Conservation (phyloP, 2,113 vertebrate genomes). For the Heterotilapia buettikoferi region DNA sequence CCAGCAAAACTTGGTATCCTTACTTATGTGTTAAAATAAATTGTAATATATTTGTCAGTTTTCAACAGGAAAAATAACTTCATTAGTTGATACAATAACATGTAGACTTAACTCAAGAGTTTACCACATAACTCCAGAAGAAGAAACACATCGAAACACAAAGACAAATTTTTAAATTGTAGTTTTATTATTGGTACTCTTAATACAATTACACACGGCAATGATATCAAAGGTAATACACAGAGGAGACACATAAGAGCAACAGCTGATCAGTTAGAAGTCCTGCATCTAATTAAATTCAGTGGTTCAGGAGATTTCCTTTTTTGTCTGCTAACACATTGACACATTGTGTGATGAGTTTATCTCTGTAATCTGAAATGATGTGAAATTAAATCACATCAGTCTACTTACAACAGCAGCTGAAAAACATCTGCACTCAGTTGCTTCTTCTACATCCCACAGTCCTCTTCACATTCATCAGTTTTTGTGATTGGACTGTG, state of each 20-base stretch:
- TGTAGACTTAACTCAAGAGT: background rate
- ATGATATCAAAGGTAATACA: background rate
- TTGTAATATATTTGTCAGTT: background rate
- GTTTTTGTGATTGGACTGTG: background rate
- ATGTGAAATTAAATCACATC: background rate
- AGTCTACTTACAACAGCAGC: background rate
- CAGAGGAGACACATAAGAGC: background rate
- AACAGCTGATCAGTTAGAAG: background rate
- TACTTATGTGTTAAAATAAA: background rate
- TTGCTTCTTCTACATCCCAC: background rate
- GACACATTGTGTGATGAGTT: fast-evolving
- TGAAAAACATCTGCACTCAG: background rate
- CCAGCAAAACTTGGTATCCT: background rate
- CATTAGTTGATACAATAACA: fast-evolving
- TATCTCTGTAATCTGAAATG: background rate
- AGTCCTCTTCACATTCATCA: background rate
- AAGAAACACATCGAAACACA: background rate
- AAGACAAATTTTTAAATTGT: background rate
- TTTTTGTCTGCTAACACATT: background rate
- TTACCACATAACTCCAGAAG: fast-evolving
- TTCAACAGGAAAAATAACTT: background rate
- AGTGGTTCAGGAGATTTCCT: background rate
- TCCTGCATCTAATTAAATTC: background rate
- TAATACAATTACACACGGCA: background rate
- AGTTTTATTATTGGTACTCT: background rate